These are phyloP conservation scores for Callinectes sapidus DNA, from an alignment of 2,888 invertebrate genomes.

Conservation along the genomic window DNA sequence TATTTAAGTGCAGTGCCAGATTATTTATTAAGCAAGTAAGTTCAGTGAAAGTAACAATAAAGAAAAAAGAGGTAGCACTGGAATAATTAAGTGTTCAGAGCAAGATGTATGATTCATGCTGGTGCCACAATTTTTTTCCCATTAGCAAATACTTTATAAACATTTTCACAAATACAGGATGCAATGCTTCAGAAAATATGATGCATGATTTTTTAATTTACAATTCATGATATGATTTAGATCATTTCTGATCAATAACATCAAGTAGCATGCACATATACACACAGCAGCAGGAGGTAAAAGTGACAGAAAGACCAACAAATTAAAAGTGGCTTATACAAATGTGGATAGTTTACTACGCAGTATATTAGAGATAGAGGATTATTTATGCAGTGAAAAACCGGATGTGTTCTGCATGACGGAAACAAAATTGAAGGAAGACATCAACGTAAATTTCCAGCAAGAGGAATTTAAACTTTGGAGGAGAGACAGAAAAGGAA, in stretches of 20 bases:
- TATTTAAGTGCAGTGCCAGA: not conserved
- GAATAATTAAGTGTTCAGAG: not conserved
- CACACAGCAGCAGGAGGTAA: too few species aligned
- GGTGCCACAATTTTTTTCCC: not conserved
- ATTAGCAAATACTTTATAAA: not conserved
- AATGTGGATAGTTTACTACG: too few species aligned
- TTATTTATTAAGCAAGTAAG: not conserved
- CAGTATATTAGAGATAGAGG: too few species aligned
- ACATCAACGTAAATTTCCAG: too few species aligned
- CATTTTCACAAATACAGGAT: not conserved
- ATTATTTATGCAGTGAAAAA: too few species aligned
- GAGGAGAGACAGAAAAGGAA: too few species aligned
- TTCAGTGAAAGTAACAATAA: not conserved
- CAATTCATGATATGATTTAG: not conserved
- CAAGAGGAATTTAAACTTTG: too few species aligned
- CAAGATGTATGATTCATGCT: not conserved
- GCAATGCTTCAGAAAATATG: not conserved
- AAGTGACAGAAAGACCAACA: too few species aligned
- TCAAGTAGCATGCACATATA: not conserved
- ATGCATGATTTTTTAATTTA: not conserved
- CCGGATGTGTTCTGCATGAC: too few species aligned
- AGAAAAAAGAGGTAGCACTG: not conserved
- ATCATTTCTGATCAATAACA: not conserved
- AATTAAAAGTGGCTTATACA: too few species aligned
- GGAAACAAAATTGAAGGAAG: too few species aligned